Evolutionary conservation across 2,113 vertebrate genomes (phyloP), one percentile per base, ranked within the genome.

Genomic region (Halichoeres trimaculatus): DNA sequence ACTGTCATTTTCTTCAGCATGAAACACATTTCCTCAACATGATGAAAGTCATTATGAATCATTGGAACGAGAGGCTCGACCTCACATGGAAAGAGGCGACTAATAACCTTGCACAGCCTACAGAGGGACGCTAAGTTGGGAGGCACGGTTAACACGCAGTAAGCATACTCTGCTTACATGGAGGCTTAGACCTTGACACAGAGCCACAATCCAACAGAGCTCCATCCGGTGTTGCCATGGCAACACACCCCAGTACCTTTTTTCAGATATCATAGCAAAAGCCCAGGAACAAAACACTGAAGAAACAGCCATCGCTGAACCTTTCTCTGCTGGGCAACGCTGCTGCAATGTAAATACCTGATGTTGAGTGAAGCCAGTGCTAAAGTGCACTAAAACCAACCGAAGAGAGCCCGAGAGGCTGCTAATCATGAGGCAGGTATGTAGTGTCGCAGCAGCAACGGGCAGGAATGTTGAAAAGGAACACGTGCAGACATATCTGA

Each of bases 191-290:
- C 91, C 91, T 91, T 88, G 89, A 91, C 91, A 90, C 87, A 55
- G 78, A 87, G 90, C 87, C 90, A 93, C 85, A 86, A 90, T 88
- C 81, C 59, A 66, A 85, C 52, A 26, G 89, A 80, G 88, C 85
- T 90, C 82, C 87, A 90, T 92, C 89, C 83, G 66, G 83, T 80
- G 93, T 94, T 93, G 88, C 92, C 83, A 94, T 92, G 67, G 93
- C 75, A 94, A 94, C 94, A 86, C 80, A 88, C 86, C 80, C 83
- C 68, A 38, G 89, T 89, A 85, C 70, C 77, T 83, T 88, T 82
- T 78, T 71, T 30, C 82, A 86, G 80, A 85, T 88, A 88, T 89
- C 88, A 89, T 82, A 87, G 84, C 68, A 68, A 88, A 85, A 84
- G 80, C 77, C 53, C 86, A 84, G 89, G 70, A 85, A 91, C 75